Evolutionary conservation across 2,888 invertebrate species (phyloP).

Genomic region (Saturnia pavonia): DNA sequence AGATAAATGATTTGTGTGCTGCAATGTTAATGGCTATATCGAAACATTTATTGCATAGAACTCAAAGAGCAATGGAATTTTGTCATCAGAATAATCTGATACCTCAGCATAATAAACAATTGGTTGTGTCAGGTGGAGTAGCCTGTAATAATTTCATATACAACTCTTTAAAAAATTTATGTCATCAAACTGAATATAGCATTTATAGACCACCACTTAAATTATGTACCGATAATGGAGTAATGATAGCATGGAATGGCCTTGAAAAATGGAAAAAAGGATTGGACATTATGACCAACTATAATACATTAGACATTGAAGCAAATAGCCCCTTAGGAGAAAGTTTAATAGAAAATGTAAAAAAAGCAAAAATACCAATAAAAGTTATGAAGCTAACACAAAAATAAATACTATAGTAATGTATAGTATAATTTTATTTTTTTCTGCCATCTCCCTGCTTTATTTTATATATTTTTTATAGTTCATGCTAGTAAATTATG

Average conservation of each 20-base stretch:
- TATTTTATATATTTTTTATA: not conserved
- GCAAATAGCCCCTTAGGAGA: constrained; percentile 84
- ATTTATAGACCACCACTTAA: constrained; percentile 89
- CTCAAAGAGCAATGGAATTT: constrained; percentile 93
- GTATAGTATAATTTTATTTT: not conserved
- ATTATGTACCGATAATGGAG: constrained; percentile 98
- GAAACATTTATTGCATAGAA: constrained; percentile 90
- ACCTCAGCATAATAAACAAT: constrained; percentile 80
- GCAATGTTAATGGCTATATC: constrained; percentile 88
- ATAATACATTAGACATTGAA: constrained; percentile 84
- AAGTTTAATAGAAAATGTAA: constrained; percentile 82
- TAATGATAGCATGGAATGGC: constrained; percentile 99
- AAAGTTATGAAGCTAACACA: constrained; percentile 68
- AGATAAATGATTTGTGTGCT: constrained; percentile 92
- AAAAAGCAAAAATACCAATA: constrained; percentile 73
- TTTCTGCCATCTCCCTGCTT: not conserved
- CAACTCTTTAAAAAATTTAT: constrained; percentile 85
- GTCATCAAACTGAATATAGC: constrained; percentile 84
- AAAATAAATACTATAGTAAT: not conserved
- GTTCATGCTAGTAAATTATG: not conserved
- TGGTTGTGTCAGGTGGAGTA: constrained; percentile 97
- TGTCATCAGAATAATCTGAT: constrained; percentile 84
- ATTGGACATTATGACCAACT: constrained; percentile 78
- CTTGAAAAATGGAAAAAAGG: constrained; percentile 87
- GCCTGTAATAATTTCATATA: constrained; percentile 95